Evolutionary conservation across 2,113 vertebrate species (phyloP).

Genomic region (Athene noctua): DNA sequence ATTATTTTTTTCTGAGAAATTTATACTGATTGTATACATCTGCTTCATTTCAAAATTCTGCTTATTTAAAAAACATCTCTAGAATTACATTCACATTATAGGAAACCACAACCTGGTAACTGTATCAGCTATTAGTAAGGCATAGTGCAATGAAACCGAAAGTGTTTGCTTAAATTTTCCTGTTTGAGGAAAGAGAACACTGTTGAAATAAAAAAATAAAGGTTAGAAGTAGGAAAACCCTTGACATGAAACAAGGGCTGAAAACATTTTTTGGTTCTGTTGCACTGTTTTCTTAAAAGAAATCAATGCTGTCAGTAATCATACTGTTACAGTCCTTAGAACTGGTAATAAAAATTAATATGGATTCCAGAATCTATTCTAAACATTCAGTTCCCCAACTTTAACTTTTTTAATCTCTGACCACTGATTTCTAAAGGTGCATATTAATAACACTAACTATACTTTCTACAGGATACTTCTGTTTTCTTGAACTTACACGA

Average conservation of each 20-base stretch:
- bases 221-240: neutral
- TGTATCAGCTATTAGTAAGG: neutral
- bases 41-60: neutral
- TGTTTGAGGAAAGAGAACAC: neutral
- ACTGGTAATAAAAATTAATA: neutral
- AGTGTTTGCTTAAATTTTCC: neutral
- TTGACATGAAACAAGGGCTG: neutral
- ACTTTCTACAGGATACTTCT: neutral
- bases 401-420: neutral
- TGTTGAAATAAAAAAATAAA: neutral
- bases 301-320: neutral
- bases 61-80: neutral
- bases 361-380: neutral
- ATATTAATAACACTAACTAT: neutral
- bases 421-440: neutral
- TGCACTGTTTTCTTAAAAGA: neutral
- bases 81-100: neutral
- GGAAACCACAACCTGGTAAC: neutral
- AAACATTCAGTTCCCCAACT: neutral
- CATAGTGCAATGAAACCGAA: neutral
- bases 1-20: neutral
- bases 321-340: neutral
- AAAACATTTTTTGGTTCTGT: too few species aligned
- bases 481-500: neutral
- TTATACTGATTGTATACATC: neutral